Evolutionary conservation across 2,888 invertebrate species (phyloP).

Genomic region (Pherbina coryleti): DNA sequence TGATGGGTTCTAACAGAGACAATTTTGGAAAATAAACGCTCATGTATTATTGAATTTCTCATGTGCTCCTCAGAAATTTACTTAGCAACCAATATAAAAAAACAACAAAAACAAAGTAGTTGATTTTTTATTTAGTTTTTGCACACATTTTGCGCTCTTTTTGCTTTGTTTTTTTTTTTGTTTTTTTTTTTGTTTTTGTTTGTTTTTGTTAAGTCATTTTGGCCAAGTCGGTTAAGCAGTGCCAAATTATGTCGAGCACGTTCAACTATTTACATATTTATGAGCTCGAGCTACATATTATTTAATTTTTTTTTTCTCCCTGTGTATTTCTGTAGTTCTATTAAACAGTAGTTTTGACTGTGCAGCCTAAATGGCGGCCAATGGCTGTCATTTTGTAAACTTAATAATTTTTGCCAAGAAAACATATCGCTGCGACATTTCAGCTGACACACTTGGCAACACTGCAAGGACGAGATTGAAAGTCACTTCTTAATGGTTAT

Average conservation of each 20-base stretch:
- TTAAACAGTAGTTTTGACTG: not conserved
- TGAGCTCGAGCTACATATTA: not conserved
- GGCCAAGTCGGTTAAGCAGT: constrained; percentile 36
- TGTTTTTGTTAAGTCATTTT: too few relatives aligned
- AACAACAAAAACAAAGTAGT: not conserved
- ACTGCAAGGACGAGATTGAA: too few relatives aligned
- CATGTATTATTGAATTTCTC: too few relatives aligned
- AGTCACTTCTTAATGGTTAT: too few relatives aligned
- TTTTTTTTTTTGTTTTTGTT: too few relatives aligned
- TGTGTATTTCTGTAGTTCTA: not conserved
- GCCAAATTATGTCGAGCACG: constrained; percentile 35
- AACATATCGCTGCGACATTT: too few relatives aligned
- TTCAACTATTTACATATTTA: not conserved
- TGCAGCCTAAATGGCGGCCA: not conserved
- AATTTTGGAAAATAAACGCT: not conserved
- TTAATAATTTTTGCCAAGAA: not conserved
- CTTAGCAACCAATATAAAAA: not conserved
- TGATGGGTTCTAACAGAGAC: not conserved
- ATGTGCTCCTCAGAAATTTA: not conserved
- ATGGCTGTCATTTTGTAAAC: not conserved
- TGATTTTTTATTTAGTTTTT: not conserved
- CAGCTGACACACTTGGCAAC: too few relatives aligned
- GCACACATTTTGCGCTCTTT: not conserved
- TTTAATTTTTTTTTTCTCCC: not conserved
- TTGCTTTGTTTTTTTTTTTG: too few relatives aligned